These are phyloP conservation scores for Diglossa cyanea DNA, from an alignment of 2,797 vertebrate species.

Conservation along the genomic window DNA sequence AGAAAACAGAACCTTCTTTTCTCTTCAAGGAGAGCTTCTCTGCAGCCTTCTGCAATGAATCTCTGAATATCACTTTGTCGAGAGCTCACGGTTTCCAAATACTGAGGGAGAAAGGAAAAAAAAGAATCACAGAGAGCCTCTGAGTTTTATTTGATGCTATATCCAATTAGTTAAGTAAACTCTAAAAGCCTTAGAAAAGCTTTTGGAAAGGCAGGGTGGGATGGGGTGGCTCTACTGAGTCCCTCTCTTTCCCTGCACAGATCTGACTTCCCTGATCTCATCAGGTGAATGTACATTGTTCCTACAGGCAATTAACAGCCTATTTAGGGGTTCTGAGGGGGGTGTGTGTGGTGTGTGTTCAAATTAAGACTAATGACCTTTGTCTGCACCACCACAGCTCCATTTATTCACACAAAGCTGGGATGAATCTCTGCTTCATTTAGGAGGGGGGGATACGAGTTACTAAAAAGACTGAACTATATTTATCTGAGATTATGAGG, in stretches of 20 bases:
- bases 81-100: conserved; percentile 86
- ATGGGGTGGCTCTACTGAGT: background rate
- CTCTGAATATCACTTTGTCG: conserved; percentile 93
- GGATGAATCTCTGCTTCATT: background rate
- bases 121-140: background rate
- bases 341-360: background rate
- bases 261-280: background rate
- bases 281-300: background rate
- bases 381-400: background rate
- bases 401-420: background rate
- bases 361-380: background rate
- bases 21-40: conserved; percentile 93
- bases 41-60: conserved; percentile 92
- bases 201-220: background rate
- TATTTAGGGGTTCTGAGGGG: background rate
- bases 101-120: conserved; percentile 71
- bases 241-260: background rate
- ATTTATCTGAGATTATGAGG: background rate
- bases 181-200: background rate
- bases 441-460: background rate
- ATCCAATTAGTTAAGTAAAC: background rate
- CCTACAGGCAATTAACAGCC: background rate
- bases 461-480: background rate
- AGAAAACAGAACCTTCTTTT: conserved; percentile 96
- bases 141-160: background rate